phyloP scores from a whole-genome alignment of 2,113 vertebrate species.

The Ptilorrhoa leucosticta region DNA sequence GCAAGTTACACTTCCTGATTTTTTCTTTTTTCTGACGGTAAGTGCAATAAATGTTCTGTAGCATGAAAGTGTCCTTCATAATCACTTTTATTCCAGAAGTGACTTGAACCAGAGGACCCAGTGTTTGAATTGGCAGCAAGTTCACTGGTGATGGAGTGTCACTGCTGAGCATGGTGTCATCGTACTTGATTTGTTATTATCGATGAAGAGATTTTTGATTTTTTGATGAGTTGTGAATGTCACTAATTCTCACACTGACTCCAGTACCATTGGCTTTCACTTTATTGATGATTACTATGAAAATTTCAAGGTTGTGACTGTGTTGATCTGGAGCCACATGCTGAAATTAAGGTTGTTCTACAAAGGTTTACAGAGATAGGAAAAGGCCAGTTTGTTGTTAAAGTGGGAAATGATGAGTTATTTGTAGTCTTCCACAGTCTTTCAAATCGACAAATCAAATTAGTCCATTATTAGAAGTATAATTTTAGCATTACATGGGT shows the following conservation, averaged over 20 bases:
- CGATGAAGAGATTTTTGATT: neutral
- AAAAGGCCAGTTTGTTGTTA: neutral
- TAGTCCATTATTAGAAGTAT: neutral
- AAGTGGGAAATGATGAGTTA: neutral
- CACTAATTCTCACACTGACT: neutral
- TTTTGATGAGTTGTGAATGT: neutral
- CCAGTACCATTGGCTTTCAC: neutral
- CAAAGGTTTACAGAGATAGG: neutral
- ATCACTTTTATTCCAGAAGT: neutral
- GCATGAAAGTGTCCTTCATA: neutral
- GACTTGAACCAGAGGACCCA: neutral
- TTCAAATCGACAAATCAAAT: neutral
- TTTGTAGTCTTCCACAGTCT: neutral
- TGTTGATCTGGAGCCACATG: neutral
- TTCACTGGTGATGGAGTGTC: neutral
- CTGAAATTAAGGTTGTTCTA: neutral
- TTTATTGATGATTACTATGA: neutral
- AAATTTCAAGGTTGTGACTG: neutral
- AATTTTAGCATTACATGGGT: neutral
- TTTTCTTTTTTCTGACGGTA: neutral
- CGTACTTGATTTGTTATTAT: neutral
- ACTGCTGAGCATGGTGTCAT: neutral
- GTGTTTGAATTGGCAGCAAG: neutral
- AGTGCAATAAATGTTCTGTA: neutral
- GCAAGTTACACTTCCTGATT: neutral